phyloP scores from a whole-genome alignment of 2,888 invertebrate genomes.

The Tetramorium bicarinatum region DNA sequence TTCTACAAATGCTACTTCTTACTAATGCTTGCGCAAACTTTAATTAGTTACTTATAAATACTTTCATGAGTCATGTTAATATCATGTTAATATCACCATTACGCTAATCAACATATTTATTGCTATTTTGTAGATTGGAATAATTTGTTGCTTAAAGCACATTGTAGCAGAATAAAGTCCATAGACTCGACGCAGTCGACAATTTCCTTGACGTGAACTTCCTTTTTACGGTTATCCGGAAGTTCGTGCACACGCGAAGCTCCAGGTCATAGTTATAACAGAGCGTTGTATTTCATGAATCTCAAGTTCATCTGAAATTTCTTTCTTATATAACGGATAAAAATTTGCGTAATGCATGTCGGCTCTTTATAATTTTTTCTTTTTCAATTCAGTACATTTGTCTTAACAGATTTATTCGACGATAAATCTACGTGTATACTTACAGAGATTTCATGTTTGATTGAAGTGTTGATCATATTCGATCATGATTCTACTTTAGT shows the following conservation, averaged over 20 bases:
- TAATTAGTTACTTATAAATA: not conserved
- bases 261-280: conserved; percentile 11
- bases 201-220: conserved; percentile 35
- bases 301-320: conserved; percentile 24
- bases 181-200: conserved; percentile 2
- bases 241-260: conserved; percentile 27
- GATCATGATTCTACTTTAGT: not conserved
- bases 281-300: conserved; percentile 18
- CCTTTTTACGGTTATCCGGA: conserved; percentile 25
- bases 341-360: not conserved
- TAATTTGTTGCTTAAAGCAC: conserved; percentile 15
- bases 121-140: conserved; percentile 6
- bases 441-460: not conserved
- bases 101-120: conserved; percentile 26
- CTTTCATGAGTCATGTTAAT: not conserved
- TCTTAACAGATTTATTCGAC: not conserved
- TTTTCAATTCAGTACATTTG: conserved; percentile 1
- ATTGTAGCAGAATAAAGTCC: conserved; percentile 9
- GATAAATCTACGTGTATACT: not conserved
- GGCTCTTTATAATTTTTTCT: not conserved
- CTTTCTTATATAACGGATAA: not conserved
- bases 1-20: not conserved
- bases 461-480: not conserved
- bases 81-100: not conserved
- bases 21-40: not conserved